Evolutionary conservation across 1,140 invertebrate species (phyloP), one percentile per base, ranked within the genome.

Genomic region (Aleiodes sp.): DNA sequence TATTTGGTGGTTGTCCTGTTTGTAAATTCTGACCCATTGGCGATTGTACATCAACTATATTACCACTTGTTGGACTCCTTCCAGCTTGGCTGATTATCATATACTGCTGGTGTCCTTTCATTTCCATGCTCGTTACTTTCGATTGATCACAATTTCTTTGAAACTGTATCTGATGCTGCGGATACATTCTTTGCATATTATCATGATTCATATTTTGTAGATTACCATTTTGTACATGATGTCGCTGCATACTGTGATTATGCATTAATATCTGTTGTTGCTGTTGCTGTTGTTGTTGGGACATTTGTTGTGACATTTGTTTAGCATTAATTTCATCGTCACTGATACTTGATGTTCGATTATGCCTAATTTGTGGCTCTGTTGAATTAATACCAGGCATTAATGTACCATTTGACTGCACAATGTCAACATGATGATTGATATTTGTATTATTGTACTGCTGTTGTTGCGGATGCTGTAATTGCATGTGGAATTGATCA

Each of bases 101-200:
- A 69, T 75, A 78, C 24, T 75, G 78, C 19, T 75, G 76, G 14
- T 84, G 80, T 65, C 79, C 82, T 70, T 63, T 63, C 43, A 39
- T 24, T 52, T 60, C 59, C 24, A 63, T 41, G 26, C 7, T 28
- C 2, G 21, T 62, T 2, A 16, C 8, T 3, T 19, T 62, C 2
- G 3, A 26, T 80, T 83, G 68, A 29, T 84, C 79, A 28, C 80
- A 84, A 67, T 72, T 84, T 4, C 80, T 77, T 8, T 78, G 75
- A 71, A 81, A 82, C 16, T 80, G 88, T 65, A 89, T 83, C 74
- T 89, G 88, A 71, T 89, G 88, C 46, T 89, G 89, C 69, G 86
- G 80, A 72, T 89, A 89, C 56, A 89, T 87, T 76, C 88, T 87
- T 74, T 89, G 88, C 79, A 89, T 87, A 9, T 88, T 84, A 4